These are phyloP conservation scores for Limnodromus scolopaceus DNA, from an alignment of 2,797 vertebrate species.

Conservation along the genomic window DNA sequence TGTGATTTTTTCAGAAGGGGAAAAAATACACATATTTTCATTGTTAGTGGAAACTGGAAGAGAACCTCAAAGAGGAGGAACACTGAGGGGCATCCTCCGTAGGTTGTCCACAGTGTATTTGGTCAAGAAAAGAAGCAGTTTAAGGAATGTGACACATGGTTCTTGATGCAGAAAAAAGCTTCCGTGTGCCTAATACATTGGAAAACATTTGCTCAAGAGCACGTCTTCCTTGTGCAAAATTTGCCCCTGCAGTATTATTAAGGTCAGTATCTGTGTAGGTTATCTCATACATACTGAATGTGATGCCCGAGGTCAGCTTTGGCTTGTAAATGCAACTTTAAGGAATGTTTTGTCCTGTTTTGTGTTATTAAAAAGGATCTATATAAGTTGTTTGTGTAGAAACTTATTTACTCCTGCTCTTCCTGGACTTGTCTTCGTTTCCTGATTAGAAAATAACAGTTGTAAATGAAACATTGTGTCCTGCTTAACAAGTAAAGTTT, in stretches of 20 bases:
- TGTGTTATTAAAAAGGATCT: neutral
- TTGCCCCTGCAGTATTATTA: neutral
- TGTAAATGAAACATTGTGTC: neutral
- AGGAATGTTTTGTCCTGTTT: neutral
- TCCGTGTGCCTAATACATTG: constrained; percentile 31
- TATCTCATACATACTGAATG: neutral
- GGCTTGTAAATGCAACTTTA: neutral
- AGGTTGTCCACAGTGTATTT: neutral
- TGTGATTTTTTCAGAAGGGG: neutral
- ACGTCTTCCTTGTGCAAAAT: neutral
- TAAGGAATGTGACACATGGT: neutral
- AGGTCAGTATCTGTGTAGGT: neutral
- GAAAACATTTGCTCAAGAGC: constrained; percentile 46
- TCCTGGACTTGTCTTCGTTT: neutral
- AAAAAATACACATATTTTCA: neutral
- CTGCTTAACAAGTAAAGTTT: neutral
- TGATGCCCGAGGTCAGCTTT: constrained; percentile 19
- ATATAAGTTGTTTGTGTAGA: neutral
- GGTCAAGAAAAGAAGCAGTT: constrained; percentile 1
- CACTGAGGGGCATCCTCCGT: neutral
- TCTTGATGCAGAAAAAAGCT: constrained; percentile 52
- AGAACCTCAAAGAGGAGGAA: neutral
- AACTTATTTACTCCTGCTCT: neutral
- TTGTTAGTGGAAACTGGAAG: neutral
- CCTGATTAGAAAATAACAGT: neutral